Conservation (phyloP, 2,888 invertebrate genomes). For the Drosophila lutescens region DNA sequence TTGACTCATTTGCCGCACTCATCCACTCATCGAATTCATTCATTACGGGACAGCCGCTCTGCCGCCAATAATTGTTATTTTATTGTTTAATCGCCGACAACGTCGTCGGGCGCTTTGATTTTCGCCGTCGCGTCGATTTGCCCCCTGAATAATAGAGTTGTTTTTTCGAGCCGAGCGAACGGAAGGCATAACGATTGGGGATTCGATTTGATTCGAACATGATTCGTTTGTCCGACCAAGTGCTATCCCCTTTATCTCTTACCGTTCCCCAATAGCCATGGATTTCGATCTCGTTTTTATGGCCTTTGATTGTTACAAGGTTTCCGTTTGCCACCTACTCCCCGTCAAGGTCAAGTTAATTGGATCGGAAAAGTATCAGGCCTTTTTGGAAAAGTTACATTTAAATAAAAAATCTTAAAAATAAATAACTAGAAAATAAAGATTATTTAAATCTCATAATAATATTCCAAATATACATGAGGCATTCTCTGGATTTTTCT, state of each 20-base stretch:
- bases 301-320: background rate
- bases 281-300: slow-evolving; percentile 32
- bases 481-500: too few species aligned
- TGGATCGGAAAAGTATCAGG: background rate
- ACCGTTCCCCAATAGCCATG: background rate
- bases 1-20: slow-evolving; percentile 35
- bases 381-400: too few species aligned
- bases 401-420: too few species aligned
- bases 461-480: too few species aligned
- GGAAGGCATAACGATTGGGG: slow-evolving; percentile 20
- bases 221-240: slow-evolving; percentile 18
- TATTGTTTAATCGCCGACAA: slow-evolving; percentile 36
- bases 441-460: too few species aligned
- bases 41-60: slow-evolving; percentile 29
- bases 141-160: slow-evolving; percentile 58
- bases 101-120: slow-evolving; percentile 50
- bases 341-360: slow-evolving; percentile 9
- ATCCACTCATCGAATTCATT: slow-evolving; percentile 28
- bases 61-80: slow-evolving; percentile 46
- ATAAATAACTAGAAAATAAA: too few species aligned
- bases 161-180: slow-evolving; percentile 8
- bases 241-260: background rate
- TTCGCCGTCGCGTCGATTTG: slow-evolving; percentile 51
- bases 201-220: slow-evolving; percentile 10
- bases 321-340: slow-evolving; percentile 6